Percentiles rank a stretch among this genome's conserved stretches.
Evolutionary conservation across 2,113 vertebrate species (phyloP).

Genomic region (Forbesichthys agassizii): DNA sequence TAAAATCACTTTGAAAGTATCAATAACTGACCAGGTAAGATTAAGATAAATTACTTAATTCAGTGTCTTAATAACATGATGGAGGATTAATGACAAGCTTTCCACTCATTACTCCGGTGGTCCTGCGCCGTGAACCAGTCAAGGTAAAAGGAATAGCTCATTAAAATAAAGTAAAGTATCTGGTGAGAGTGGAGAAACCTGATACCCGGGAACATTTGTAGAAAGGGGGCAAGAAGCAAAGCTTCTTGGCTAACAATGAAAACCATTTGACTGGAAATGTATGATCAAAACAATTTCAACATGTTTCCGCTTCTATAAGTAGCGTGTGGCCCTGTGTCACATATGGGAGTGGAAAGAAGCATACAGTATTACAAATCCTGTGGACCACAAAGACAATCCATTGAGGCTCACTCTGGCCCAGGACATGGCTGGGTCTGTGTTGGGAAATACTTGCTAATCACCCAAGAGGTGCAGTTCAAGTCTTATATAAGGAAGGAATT

Average conservation of each 20-base stretch:
- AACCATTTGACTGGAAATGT: constrained; percentile 31
- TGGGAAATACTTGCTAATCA: not conserved
- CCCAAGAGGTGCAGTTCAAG: constrained; percentile 4
- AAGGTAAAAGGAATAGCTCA: constrained; percentile 11
- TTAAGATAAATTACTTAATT: constrained; percentile 41
- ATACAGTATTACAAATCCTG: not conserved
- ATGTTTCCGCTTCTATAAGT: constrained; percentile 10
- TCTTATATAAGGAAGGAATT: constrained; percentile 6
- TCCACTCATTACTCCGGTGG: constrained; percentile 20
- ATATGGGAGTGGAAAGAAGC: not conserved
- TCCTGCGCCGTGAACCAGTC: constrained; percentile 16
- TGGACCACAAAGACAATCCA: not conserved
- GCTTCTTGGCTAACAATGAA: constrained; percentile 26
- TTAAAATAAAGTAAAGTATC: constrained; percentile 41
- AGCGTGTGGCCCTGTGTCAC: constrained; percentile 3
- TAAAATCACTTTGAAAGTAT: constrained; percentile 22
- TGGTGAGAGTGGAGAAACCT: constrained; percentile 27
- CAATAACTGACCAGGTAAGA: constrained; percentile 19
- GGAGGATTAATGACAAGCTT: constrained; percentile 30
- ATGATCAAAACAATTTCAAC: constrained; percentile 30
- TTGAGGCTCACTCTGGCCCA: not conserved
- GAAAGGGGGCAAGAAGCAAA: constrained; percentile 6
- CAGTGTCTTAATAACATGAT: constrained; percentile 8
- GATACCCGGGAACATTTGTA: not conserved
- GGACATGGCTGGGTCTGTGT: not conserved